Percentiles rank a stretch among this genome's conserved stretches.
These are phyloP conservation scores for Phortica variegata DNA, from an alignment of 1,140 invertebrate genomes.

Conservation along the genomic window DNA sequence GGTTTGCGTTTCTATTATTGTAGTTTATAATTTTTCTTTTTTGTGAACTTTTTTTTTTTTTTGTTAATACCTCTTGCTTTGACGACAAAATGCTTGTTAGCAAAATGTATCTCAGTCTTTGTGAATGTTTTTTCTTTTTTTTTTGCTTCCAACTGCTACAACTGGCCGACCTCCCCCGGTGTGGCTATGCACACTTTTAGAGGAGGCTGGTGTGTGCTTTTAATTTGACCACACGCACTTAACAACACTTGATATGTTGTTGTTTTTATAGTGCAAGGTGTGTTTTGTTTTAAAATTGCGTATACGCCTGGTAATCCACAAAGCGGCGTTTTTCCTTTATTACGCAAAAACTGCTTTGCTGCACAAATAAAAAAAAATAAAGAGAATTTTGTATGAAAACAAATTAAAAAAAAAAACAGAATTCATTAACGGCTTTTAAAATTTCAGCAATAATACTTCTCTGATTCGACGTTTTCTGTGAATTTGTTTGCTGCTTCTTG, in stretches of 20 bases:
- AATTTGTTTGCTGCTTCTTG: conserved; percentile 37
- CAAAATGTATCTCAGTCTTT: too few relatives aligned
- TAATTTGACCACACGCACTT: too few relatives aligned
- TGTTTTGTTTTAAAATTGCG: conserved; percentile 22
- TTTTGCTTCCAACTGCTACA: conserved; percentile 29
- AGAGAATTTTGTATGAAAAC: too few relatives aligned
- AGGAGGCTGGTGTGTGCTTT: conserved; percentile 42
- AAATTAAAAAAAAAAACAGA: too few relatives aligned
- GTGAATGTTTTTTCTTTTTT: conserved; percentile 20
- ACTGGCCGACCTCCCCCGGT: conserved; percentile 37
- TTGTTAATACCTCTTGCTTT: conserved; percentile 47
- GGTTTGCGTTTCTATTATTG: too few relatives aligned
- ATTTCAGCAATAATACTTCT: conserved; percentile 14
- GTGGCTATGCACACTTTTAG: too few relatives aligned
- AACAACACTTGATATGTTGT: too few relatives aligned
- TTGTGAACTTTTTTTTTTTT: conserved; percentile 11
- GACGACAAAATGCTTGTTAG: conserved; percentile 37
- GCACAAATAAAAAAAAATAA: conserved; percentile 8
- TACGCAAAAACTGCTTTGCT: conserved; percentile 15
- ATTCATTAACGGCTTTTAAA: too few relatives aligned
- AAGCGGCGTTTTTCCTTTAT: conserved; percentile 35
- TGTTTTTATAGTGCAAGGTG: conserved; percentile 10
- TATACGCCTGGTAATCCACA: conserved; percentile 56
- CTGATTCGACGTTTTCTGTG: conserved; percentile 4
- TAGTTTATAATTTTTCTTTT: too few relatives aligned